A percentile compares a stretch with the other conserved stretches of the same genome.
Conservation (phyloP, 2,888 invertebrate genomes). For the Aricia artaxerxes region DNA sequence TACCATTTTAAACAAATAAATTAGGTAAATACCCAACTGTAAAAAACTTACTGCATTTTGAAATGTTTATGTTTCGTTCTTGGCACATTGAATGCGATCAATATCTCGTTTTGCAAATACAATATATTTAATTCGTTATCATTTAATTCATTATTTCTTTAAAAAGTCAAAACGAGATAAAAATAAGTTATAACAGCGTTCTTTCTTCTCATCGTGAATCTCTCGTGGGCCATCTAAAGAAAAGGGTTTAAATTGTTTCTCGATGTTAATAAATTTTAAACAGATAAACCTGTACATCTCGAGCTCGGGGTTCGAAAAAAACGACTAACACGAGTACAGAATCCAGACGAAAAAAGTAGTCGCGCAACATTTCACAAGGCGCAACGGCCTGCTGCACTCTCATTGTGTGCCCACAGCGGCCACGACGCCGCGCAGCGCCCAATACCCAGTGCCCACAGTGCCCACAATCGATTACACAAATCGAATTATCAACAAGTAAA, state of each 20-base stretch:
- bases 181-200: constrained; percentile 64
- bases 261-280: constrained; percentile 81
- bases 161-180: constrained; percentile 36
- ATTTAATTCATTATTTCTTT: constrained; percentile 24
- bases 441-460: not conserved
- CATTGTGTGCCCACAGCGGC: constrained; percentile 71
- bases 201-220: constrained; percentile 72
- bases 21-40: not conserved
- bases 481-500: constrained; percentile 36
- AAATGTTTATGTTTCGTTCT: not conserved
- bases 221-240: constrained; percentile 70
- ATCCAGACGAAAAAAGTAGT: constrained; percentile 81
- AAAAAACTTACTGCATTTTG: not conserved
- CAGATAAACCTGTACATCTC: constrained; percentile 80
- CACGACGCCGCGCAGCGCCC: constrained; percentile 49
- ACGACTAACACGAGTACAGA: constrained; percentile 76
- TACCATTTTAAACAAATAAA: not conserved
- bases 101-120: not conserved
- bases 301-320: constrained; percentile 75
- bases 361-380: constrained; percentile 80
- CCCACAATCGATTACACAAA: constrained; percentile 43
- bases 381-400: constrained; percentile 77
- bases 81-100: not conserved
- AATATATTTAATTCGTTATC: not conserved
- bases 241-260: constrained; percentile 79